phyloP scores from a whole-genome alignment of 53 echinoderm and acorn worm genomes.

The Paelopatides confundens region DNA sequence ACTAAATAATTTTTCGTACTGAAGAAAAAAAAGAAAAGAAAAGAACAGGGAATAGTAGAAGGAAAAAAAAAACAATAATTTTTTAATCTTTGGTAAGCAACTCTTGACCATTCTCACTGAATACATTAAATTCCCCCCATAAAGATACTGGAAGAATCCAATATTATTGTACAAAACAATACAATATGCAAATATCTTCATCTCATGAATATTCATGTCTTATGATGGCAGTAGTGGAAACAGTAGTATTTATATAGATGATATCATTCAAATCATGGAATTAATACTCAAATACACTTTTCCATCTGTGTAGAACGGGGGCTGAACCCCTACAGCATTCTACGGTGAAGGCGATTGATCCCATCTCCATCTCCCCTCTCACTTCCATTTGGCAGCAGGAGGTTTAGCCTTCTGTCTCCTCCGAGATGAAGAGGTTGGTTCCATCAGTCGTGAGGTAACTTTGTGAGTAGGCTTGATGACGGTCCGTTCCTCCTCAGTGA shows the following conservation, averaged over 20 bases:
- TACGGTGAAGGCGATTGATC: too few species aligned
- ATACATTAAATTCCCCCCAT: background rate
- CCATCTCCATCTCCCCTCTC: background rate
- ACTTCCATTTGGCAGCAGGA: conserved; percentile 2
- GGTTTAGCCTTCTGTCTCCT: background rate
- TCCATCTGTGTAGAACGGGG: background rate
- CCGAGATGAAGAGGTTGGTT: conserved; percentile 57
- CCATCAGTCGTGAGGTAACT: conserved; percentile 44
- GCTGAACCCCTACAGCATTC: too few species aligned
- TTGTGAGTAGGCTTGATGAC: conserved; percentile 74
- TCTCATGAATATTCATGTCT: background rate
- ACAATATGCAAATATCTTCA: background rate
- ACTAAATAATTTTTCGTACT: too few species aligned
- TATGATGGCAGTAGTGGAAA: background rate
- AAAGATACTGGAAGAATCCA: background rate
- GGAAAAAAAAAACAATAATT: background rate
- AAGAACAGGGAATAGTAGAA: background rate
- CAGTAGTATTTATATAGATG: background rate
- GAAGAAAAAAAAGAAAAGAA: too few species aligned
- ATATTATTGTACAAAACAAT: background rate
- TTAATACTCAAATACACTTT: background rate
- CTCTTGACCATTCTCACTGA: background rate
- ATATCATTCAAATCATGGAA: background rate
- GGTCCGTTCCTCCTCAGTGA: conserved; percentile 85
- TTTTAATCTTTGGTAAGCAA: conserved; percentile 3